Evolutionary conservation across 2,888 invertebrate species (phyloP), one percentile per base, ranked within the genome.

Genomic region (Amphimallon solstitiale): DNA sequence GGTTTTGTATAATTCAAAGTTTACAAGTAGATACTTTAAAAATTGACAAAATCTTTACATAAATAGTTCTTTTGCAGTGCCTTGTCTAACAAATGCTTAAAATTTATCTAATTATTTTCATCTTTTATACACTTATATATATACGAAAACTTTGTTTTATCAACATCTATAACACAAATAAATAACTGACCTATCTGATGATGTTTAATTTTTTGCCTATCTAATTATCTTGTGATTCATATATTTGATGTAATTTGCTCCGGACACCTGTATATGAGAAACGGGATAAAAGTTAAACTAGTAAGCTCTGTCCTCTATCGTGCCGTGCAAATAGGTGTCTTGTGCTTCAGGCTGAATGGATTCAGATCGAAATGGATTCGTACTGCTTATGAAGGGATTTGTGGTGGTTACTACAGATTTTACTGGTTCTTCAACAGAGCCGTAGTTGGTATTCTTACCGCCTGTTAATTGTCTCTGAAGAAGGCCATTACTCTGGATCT

Each of bases 321-420:
- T 80, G 67, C 85, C 84, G 71, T 87, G 86, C 81, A 87, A 80
- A 74, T 87, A 87, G 9, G 81, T 72, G 69, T 88, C 87, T 69
- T 87, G 86, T 1, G 89, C 82, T 67, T 86, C 87, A 1, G 89
- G 90, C 77, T 91, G 91, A 5, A 90, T 87, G 4, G 86, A 85
- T 73, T 81, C 81, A 68, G 81, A 80, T 61, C 80, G 70, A 71
- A 82, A 82, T 2, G 82, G 82, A 66, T 82, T 82, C 62, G 78
- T 78, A 61, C 61, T 62, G 23, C 63, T 45, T 67, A 67, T 51
- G 63, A 72, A 72, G n/a, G 73, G 72, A 52, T 73, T 67, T 29
- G 69, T 61, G 51, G 68, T 54, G 62, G 49, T 40, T 66, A 70
- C 49, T 54, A 68, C 7, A 68, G 71, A 52, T 67, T 69, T 62